Base-by-base conservation (phyloP, 1,140 invertebrate species). In the Orchesella cincta region DNA sequence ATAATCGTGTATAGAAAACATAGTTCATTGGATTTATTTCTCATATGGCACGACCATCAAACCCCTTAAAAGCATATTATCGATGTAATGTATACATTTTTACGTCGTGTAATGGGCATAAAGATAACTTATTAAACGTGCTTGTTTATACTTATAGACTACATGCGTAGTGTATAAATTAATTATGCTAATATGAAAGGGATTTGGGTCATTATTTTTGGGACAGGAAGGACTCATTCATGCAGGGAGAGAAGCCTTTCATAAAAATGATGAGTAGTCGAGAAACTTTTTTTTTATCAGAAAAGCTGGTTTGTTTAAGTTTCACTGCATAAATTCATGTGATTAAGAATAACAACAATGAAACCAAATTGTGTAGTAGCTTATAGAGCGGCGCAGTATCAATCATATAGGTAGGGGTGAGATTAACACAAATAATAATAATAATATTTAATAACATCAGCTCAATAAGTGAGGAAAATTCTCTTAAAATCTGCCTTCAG, bases 131-230 rank as follows among this genome's bases (percentile, higher is more conserved):
- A 46, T 46, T 8, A 46, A 20, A 46, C 20, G 8, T 46, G 8
- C 20, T 46, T 46, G 39, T 8, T 46, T 8, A 20, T 46, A 46
- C 39, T 46, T 46, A 12, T 46, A 46, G 8, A 46, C 8, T 46
- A 12, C 39, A 46, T 46, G n/a, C 39, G 39, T 8, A 18, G 14
- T 57, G 3, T 57, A n/a, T 57, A 57, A 57, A 57, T 23, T 57
- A 57, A n/a, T 57, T 57, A 57, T 57, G 23, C 52, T 26, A 57
- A 57, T 57, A 57, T n/a, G 23, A 26, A n/a, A 23, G 23, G 52
- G 52, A 57, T 57, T 57, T 57, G 23, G 52, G 52, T 57, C 52
- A 57, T 57, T 57, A 57, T 57, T 57, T 46, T 57, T 57, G 52
- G 52, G 52, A 57, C 52, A 57, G 52, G 52, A 57, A 57, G 52